Evolutionary conservation across 2,888 invertebrate genomes (phyloP), one percentile per base, ranked within the genome.

Genomic region (Tridacna gigas): DNA sequence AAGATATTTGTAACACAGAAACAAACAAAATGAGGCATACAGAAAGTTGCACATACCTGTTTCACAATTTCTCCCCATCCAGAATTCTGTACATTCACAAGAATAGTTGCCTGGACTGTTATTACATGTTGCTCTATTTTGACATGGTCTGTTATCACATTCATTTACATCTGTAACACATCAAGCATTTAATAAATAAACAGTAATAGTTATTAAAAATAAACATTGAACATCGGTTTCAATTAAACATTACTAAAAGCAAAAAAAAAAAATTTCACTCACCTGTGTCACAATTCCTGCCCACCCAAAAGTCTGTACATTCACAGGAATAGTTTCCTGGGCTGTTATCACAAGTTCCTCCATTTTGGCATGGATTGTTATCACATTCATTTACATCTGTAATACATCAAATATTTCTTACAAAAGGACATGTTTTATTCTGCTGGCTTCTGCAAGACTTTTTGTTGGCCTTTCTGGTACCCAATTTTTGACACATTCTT

Each of bases 121-220:
- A n/a, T n/a, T n/a, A n/a, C n/a, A n/a, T n/a, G n/a, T 25, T 86
- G 84, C 11, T 69, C 25, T 15, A 63, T 80, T 60, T 89, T 89
- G 0, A 73, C 86, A 86, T n/a, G 71, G 65, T 9, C 22, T 28
- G 1, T 20, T 18, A 5, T 11, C 9, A 65, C 86, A 86, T 66
- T 87, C 87, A 60, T 85, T 65, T 56, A 75, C 67, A 83, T 84
- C 86, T 82, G 75, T 18, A 67, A 69, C 20, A 56, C 0, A 71
- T 48, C 28, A 61, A 61, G n/a, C 61, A 61, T 61, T 61, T 61
- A 12, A 9, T n/a, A 51, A 13, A 18, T 11, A 13, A n/a, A n/a
- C n/a, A n/a, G n/a, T n/a, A n/a, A n/a, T n/a, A n/a, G n/a, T n/a
- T n/a, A n/a, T n/a, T n/a, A n/a, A n/a, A n/a, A n/a, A n/a, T n/a